These are phyloP conservation scores for Rhizomys pruinosus DNA, from an alignment of 2,113 vertebrate species.

Conservation along the genomic window DNA sequence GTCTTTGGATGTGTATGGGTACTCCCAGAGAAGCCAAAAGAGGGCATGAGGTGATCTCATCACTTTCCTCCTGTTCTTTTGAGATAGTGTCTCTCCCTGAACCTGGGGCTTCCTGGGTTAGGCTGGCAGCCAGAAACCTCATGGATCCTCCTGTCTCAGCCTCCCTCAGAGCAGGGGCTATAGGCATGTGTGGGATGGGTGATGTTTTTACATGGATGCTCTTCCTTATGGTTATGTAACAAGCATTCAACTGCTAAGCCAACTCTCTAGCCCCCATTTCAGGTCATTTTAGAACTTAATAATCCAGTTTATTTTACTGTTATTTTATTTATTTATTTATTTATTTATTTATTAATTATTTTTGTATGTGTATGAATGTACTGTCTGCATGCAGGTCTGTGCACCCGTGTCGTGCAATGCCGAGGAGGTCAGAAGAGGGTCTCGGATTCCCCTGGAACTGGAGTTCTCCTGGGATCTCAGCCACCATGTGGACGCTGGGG, in stretches of 20 bases:
- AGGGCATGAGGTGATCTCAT: neutral
- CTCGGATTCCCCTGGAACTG: too few species aligned
- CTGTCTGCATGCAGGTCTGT: too few species aligned
- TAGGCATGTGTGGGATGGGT: neutral
- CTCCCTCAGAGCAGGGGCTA: neutral
- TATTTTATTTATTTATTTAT: too few species aligned
- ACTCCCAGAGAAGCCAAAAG: neutral
- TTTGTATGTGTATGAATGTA: too few species aligned
- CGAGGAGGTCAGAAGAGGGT: too few species aligned
- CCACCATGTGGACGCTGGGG: too few species aligned
- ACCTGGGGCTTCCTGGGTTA: neutral
- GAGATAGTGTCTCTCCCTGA: neutral
- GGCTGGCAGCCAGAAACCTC: neutral
- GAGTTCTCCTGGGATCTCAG: too few species aligned
- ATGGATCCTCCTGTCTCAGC: neutral
- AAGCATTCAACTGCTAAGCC: neutral
- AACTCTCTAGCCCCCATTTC: neutral
- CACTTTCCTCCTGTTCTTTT: neutral
- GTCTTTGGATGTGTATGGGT: too few species aligned
- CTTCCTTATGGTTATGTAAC: neutral
- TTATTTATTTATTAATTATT: too few species aligned
- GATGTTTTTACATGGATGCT: neutral
- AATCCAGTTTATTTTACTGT: conserved; percentile 37
- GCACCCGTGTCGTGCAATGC: too few species aligned
- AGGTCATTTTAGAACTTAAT: conserved; percentile 30